Percentiles rank a stretch among this genome's conserved stretches.
phyloP scores from a whole-genome alignment of 2,888 invertebrate species.

The Tetranychus piercei region DNA sequence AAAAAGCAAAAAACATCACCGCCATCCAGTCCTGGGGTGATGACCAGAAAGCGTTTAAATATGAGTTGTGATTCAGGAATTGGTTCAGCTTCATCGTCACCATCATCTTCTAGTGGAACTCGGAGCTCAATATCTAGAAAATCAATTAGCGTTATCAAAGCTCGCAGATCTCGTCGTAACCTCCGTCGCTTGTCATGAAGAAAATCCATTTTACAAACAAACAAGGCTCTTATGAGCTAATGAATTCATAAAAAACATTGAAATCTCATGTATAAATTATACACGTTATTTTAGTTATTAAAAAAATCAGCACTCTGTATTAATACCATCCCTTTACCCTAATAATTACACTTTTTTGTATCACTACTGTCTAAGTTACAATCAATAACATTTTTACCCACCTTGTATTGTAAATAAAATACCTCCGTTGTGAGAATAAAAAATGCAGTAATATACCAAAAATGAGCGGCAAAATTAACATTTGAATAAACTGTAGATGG shows the following conservation, averaged over 20 bases:
- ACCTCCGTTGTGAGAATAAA: too few relatives aligned
- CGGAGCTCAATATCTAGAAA: neutral
- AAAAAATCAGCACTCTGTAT: neutral
- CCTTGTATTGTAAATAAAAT: too few relatives aligned
- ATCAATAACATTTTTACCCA: too few relatives aligned
- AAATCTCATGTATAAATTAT: conserved; percentile 1
- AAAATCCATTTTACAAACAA: neutral
- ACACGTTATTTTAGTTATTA: neutral
- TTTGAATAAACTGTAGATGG: neutral
- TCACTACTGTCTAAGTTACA: too few relatives aligned
- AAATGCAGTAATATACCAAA: too few relatives aligned
- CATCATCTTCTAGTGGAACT: neutral
- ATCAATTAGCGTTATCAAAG: neutral
- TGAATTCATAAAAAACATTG: neutral
- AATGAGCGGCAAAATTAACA: neutral
- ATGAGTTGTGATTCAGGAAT: neutral
- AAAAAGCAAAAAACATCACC: neutral
- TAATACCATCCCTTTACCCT: too few relatives aligned
- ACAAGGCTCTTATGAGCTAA: neutral
- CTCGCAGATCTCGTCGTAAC: neutral
- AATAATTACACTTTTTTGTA: too few relatives aligned
- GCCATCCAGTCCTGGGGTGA: neutral
- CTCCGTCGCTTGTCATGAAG: neutral
- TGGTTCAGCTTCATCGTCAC: neutral
- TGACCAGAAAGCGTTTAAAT: neutral